These are phyloP conservation scores for Babylonia areolata DNA, from an alignment of 1,140 invertebrate genomes.

Conservation along the genomic window DNA sequence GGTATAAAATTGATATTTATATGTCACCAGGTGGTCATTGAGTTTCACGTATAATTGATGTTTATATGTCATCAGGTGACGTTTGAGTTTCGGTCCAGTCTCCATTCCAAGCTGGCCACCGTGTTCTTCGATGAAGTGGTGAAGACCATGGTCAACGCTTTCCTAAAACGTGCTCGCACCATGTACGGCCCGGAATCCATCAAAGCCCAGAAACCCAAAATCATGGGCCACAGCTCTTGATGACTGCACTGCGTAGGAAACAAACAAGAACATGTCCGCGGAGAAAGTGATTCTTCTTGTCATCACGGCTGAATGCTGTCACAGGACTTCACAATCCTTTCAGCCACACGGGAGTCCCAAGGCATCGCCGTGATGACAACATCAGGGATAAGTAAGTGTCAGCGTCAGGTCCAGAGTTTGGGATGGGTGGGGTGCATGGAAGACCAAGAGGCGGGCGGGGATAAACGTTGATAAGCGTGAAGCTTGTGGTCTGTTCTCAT, in stretches of 20 bases:
- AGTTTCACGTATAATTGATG: no score
- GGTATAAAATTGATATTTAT: no score
- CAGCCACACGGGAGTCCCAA: no score
- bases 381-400: no score
- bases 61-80: conserved; percentile 78
- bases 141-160: conserved; percentile 95
- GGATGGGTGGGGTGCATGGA: no score
- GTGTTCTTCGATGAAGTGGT: conserved; percentile 98
- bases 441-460: no score
- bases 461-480: no score
- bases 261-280: neutral
- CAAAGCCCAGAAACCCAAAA: conserved; percentile 58
- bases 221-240: conserved; percentile 55
- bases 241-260: neutral
- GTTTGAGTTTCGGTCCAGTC: conserved; percentile 90
- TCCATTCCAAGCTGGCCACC: conserved; percentile 92
- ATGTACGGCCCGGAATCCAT: conserved; percentile 83
- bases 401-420: no score
- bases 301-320: neutral
- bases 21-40: no score
- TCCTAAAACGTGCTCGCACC: conserved; percentile 87
- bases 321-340: neutral
- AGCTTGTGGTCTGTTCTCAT: no score
- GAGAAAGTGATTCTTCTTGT: neutral
- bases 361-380: no score